These are phyloP conservation scores for Pogoniulus pusillus DNA, from an alignment of 2,797 vertebrate genomes.

Conservation along the genomic window DNA sequence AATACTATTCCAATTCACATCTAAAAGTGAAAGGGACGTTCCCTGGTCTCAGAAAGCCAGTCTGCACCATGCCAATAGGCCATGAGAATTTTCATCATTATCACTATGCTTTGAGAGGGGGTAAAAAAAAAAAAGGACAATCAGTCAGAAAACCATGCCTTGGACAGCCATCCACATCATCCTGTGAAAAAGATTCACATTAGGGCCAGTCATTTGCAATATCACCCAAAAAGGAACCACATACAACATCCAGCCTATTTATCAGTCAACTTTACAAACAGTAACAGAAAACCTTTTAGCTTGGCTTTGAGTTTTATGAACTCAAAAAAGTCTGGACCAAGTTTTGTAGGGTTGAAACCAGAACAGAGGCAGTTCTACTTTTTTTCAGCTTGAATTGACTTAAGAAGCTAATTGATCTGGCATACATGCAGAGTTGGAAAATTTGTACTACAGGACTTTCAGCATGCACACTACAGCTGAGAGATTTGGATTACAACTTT, in stretches of 20 bases:
- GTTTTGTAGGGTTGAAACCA: slow-evolving; percentile 14
- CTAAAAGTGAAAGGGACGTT: not conserved
- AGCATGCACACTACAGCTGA: slow-evolving; percentile 18
- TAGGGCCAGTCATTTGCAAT: not conserved
- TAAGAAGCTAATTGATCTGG: slow-evolving; percentile 49
- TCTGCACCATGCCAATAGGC: not conserved
- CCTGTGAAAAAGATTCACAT: not conserved
- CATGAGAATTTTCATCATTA: not conserved
- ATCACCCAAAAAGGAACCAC: not conserved
- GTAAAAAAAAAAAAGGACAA: too few species aligned
- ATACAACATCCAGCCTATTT: not conserved
- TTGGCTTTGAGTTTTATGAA: not conserved
- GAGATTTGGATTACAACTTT: slow-evolving; percentile 15
- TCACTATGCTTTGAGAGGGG: rapidly evolving
- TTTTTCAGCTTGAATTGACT: not conserved
- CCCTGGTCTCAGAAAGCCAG: not conserved
- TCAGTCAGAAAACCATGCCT: not conserved
- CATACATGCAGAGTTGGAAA: not conserved
- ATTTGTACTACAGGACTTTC: not conserved
- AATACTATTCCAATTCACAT: not conserved
- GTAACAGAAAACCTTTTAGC: not conserved
- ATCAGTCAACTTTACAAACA: not conserved
- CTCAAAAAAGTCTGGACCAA: not conserved
- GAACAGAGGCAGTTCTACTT: slow-evolving; percentile 10
- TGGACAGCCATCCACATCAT: not conserved